Evolutionary conservation across 2,797 vertebrate genomes (phyloP), one percentile per base, ranked within the genome.

Genomic region (Brotula barbata): DNA sequence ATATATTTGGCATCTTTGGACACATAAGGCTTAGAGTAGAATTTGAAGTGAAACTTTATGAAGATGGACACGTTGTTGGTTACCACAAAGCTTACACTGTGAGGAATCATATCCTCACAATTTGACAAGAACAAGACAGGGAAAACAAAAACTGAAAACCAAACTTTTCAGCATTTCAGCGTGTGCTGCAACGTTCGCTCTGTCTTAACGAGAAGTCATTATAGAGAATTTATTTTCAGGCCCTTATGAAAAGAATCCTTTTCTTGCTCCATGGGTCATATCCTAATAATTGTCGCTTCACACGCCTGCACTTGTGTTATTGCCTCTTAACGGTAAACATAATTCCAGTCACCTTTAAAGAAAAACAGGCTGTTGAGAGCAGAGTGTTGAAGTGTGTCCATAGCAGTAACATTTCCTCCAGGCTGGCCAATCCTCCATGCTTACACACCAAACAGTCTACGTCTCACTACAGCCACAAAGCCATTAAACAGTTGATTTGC

Each of bases 401-500:
- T n/a, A 25, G 49, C 45, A 68, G 65, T 63, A 70, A 47, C 40
- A 34, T 49, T 59, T 75, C 57, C 77, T 75, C 14, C 48, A 33
- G 77, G 52, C 71, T 53, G 6, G 63, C 47, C 31, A 2, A 17
- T 25, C 52, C 47, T 22, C 39, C 7, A 5, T 62, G 64, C 67
- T 71, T 61, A 67, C 73, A 50, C 56, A 70, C 34, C 42, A 21
- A 6, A 40, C 62, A 47, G 57, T 17, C 45, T 6, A 2, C 39
- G 7, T 41, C 13, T 40, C 46, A 6, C 0, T 7, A 15, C 60
- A 36, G 1, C 43, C 68, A 71, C 56, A 42, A 17, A 73, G 68
- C 50, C 59, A 49, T 67, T 55, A 64, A 78, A 69, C 68, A 75
- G 40, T 71, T 61, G 70, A 73, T 57, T 45, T 54, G 41, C 45